These are phyloP conservation scores for Phyllostomus hastatus DNA, from an alignment of 2,113 vertebrate species.

Conservation along the genomic window DNA sequence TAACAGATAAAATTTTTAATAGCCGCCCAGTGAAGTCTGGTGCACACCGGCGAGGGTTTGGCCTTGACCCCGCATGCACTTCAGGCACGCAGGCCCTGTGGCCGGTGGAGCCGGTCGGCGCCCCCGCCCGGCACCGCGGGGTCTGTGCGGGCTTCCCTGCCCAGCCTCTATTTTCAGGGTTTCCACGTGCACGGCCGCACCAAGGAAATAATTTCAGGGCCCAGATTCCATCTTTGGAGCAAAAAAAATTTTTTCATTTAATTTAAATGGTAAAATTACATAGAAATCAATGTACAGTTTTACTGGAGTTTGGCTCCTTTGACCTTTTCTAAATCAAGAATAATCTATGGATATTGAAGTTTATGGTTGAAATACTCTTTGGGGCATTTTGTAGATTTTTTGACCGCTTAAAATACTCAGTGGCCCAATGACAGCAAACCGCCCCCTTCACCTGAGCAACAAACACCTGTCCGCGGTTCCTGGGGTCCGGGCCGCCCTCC, in stretches of 20 bases:
- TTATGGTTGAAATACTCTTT: constrained; percentile 41
- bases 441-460: constrained; percentile 38
- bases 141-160: constrained; percentile 72
- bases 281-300: constrained; percentile 45
- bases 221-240: constrained; percentile 23
- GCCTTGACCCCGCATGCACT: constrained; percentile 33
- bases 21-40: constrained; percentile 41
- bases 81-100: constrained; percentile 9
- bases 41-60: constrained; percentile 46
- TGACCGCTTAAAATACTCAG: constrained; percentile 39
- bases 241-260: not conserved
- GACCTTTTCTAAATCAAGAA: constrained; percentile 63
- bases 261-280: constrained; percentile 49
- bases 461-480: constrained; percentile 53
- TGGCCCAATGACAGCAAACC: constrained; percentile 46
- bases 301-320: constrained; percentile 56
- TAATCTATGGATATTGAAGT: constrained; percentile 18
- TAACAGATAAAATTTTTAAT: constrained; percentile 13
- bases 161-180: constrained; percentile 76
- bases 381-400: constrained; percentile 64
- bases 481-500: not conserved
- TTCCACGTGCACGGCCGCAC: constrained; percentile 39
- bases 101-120: constrained; percentile 7
- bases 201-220: constrained; percentile 50
- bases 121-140: not conserved